Evolutionary conservation across 2,888 invertebrate species (phyloP).

Genomic region (Alitta virens): DNA sequence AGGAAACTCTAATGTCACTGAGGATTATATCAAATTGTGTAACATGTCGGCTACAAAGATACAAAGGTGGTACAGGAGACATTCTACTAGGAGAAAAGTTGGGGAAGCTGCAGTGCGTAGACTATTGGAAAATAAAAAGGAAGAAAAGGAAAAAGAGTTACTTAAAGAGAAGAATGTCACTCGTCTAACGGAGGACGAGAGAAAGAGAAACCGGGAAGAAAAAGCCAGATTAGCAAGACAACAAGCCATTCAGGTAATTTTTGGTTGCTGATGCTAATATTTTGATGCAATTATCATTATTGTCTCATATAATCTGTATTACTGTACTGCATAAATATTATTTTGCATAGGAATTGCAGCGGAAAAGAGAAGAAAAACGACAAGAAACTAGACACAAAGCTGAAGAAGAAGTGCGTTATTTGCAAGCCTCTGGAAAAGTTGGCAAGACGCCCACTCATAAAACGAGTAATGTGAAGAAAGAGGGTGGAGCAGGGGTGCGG

Average conservation of each 20-base stretch:
- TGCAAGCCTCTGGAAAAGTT: conserved; percentile 48
- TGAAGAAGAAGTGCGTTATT: conserved; percentile 44
- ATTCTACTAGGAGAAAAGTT: conserved; percentile 32
- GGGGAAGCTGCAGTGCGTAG: conserved; percentile 49
- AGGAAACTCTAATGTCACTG: conserved; percentile 27
- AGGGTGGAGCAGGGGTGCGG: background rate
- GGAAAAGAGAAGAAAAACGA: conserved; percentile 46
- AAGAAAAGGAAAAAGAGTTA: conserved; percentile 31
- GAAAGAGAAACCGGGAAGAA: conserved; percentile 44
- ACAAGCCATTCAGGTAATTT: conserved; percentile 48
- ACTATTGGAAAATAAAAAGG: conserved; percentile 41
- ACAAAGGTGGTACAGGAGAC: conserved; percentile 49
- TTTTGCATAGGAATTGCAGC: conserved; percentile 45
- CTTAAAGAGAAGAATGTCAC: conserved; percentile 34
- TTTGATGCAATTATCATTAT: too few species aligned
- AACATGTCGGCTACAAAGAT: conserved; percentile 47
- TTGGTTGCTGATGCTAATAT: too few species aligned
- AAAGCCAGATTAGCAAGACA: conserved; percentile 47
- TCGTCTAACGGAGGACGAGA: conserved; percentile 33
- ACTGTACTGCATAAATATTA: too few species aligned
- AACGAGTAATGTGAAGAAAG: conserved; percentile 29
- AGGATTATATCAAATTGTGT: conserved; percentile 41
- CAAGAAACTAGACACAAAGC: conserved; percentile 45
- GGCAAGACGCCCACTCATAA: conserved; percentile 32
- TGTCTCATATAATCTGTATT: too few species aligned